These are phyloP conservation scores for Chouioia cunea DNA, from an alignment of 2,888 invertebrate genomes.

Conservation along the genomic window DNA sequence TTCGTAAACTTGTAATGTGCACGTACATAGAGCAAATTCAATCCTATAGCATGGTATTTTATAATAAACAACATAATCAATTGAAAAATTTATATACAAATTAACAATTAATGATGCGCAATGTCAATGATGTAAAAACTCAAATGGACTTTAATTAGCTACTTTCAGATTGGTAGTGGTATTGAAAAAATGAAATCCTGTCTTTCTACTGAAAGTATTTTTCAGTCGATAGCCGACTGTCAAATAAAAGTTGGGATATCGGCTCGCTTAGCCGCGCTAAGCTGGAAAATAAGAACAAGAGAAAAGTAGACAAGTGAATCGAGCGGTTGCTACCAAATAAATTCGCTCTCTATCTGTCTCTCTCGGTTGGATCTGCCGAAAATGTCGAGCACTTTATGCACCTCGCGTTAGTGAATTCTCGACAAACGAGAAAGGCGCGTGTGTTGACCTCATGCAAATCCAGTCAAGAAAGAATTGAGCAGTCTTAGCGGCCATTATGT, in stretches of 20 bases:
- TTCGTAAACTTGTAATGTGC: too few species aligned
- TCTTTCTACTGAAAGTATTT: constrained; percentile 30
- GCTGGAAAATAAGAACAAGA: not conserved
- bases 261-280: not conserved
- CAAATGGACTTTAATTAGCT: too few species aligned
- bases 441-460: constrained; percentile 39
- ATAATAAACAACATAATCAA: too few species aligned
- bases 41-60: too few species aligned
- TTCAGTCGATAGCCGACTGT: constrained; percentile 23
- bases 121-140: too few species aligned
- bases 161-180: too few species aligned
- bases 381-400: constrained; percentile 37
- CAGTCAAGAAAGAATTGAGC: not conserved
- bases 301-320: not conserved
- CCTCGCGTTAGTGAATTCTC: constrained; percentile 18
- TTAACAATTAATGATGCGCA: too few species aligned
- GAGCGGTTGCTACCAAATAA: constrained; percentile 2
- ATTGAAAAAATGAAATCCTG: constrained; percentile 6
- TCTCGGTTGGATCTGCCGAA: not conserved
- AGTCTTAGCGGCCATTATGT: constrained; percentile 33
- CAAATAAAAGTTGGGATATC: constrained; percentile 15
- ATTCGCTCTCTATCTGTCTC: not conserved
- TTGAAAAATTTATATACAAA: too few species aligned
- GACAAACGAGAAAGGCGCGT: constrained; percentile 11
- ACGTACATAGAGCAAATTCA: too few species aligned